Conservation (phyloP, 1,140 invertebrate species). For the Littorina saxatilis region DNA sequence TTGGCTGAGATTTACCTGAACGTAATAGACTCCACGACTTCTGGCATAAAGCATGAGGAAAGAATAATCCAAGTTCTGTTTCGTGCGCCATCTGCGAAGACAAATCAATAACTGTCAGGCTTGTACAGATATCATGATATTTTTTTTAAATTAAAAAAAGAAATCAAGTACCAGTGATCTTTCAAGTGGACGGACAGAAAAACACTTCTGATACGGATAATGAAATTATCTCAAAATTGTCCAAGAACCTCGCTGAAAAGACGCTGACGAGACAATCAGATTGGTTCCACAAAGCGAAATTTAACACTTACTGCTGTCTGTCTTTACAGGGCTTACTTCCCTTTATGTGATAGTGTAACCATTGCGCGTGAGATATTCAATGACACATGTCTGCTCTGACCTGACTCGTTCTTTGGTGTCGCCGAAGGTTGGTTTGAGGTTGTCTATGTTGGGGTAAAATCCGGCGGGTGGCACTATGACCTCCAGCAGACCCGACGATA, state of each 20-base stretch:
- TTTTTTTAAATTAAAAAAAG: no score
- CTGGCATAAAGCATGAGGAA: conserved; percentile 97
- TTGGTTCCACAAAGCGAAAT: no score
- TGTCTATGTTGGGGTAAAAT: conserved; percentile 91
- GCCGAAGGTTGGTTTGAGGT: conserved; percentile 86
- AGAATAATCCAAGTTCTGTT: conserved; percentile 97
- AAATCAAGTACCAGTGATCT: neutral
- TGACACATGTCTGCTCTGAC: no score
- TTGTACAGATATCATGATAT: neutral
- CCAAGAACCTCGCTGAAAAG: no score
- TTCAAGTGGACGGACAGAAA: neutral
- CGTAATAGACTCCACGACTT: conserved; percentile 78
- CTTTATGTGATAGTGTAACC: no score
- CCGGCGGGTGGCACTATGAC: conserved; percentile 89
- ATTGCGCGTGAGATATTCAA: no score
- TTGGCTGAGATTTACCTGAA: conserved; percentile 71
- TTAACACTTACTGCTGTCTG: no score
- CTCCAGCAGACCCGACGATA: conserved; percentile 80
- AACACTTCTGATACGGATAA: no score
- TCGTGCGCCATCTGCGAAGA: conserved; percentile 88
- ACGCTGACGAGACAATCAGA: no score
- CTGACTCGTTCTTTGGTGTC: conserved; percentile 90
- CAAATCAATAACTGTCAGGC: neutral
- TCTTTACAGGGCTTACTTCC: no score
- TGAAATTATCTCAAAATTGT: no score